Conservation (phyloP, 2,888 invertebrate genomes). For the Piscicola geometra region DNA sequence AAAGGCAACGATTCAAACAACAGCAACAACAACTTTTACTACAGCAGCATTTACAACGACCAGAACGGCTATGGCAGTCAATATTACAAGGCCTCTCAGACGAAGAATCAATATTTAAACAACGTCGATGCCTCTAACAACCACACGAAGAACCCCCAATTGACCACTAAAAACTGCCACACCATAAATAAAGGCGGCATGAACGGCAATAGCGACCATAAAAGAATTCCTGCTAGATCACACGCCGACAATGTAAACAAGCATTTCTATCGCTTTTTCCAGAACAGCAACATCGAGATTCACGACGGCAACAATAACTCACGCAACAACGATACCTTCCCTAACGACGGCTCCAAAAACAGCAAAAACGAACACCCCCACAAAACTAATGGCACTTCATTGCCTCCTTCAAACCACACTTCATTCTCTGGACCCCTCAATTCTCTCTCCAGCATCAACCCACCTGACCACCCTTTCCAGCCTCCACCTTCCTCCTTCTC, state of each 20-base stretch:
- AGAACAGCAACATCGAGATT: not conserved
- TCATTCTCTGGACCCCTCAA: not conserved
- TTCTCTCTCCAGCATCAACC: not conserved
- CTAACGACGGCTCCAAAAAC: too few species aligned
- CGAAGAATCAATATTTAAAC: constrained; percentile 11
- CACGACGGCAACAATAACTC: too few species aligned
- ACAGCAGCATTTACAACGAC: not conserved
- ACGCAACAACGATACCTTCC: too few species aligned
- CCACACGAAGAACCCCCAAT: not conserved
- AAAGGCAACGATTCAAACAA: constrained; percentile 9
- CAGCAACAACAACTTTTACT: not conserved
- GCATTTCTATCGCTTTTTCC: not conserved
- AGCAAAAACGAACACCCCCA: not conserved
- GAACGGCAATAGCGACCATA: constrained; percentile 23
- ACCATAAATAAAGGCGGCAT: not conserved
- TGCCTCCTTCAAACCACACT: not conserved
- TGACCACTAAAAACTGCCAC: not conserved
- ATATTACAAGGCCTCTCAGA: constrained; percentile 22
- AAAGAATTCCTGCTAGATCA: not conserved
- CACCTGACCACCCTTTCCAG: not conserved
- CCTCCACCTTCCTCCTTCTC: not conserved
- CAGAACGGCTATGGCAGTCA: not conserved
- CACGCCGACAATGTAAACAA: not conserved
- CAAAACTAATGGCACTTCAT: not conserved
- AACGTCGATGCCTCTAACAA: not conserved